Evolutionary conservation across 2,888 invertebrate genomes (phyloP).

Genomic region (Polymixis lichenea): DNA sequence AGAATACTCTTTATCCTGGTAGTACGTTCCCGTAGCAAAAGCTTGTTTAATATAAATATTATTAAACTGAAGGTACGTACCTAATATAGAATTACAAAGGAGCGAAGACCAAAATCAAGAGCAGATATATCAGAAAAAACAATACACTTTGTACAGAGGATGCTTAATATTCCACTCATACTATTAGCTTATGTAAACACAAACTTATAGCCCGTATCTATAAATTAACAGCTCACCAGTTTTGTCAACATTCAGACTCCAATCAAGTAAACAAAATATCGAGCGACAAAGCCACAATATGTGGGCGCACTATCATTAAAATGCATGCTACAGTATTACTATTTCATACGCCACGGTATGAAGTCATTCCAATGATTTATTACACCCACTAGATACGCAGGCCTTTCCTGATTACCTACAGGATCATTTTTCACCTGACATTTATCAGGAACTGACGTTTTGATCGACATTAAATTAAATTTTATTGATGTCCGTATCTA

Average conservation of each 20-base stretch:
- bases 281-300: slow-evolving; percentile 44
- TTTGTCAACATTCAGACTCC: slow-evolving; percentile 49
- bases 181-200: slow-evolving; percentile 12
- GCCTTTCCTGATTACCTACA: slow-evolving; percentile 56
- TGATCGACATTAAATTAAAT: slow-evolving; percentile 75
- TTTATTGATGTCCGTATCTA: slow-evolving; percentile 72
- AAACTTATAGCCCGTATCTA: slow-evolving; percentile 51
- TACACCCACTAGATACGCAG: slow-evolving; percentile 44
- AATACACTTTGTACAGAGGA: background rate
- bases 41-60: background rate
- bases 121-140: background rate
- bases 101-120: background rate
- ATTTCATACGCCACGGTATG: slow-evolving; percentile 41
- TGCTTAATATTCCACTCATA: background rate
- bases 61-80: background rate
- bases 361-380: slow-evolving; percentile 65
- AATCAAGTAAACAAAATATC: slow-evolving; percentile 58
- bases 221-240: slow-evolving; percentile 50
- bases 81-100: background rate
- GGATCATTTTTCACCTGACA: slow-evolving; percentile 67
- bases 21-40: no score
- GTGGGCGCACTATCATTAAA: slow-evolving; percentile 54
- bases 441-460: slow-evolving; percentile 72
- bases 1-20: no score
- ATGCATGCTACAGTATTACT: slow-evolving; percentile 54